Evolutionary conservation across 2,888 invertebrate species (phyloP).

Genomic region (Hyles lineata): DNA sequence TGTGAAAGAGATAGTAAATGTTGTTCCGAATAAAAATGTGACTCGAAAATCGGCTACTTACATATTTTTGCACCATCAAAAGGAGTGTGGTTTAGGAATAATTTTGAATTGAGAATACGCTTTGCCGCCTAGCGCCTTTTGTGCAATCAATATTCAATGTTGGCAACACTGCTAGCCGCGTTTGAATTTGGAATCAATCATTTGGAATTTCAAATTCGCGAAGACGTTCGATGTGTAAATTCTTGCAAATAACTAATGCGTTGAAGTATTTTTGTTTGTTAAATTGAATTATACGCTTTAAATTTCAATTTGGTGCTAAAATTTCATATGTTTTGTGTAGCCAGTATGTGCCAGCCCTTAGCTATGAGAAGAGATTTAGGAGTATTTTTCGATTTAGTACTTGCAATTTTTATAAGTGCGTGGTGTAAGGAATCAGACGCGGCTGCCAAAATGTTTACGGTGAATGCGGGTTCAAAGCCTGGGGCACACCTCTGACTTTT

Average conservation of each 20-base stretch:
- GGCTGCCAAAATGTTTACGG: too few relatives aligned
- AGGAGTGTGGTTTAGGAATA: constrained; percentile 79
- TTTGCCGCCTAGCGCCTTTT: constrained; percentile 80
- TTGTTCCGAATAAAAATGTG: constrained; percentile 72
- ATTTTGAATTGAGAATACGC: constrained; percentile 85
- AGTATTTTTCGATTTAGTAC: too few relatives aligned
- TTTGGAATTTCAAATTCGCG: constrained; percentile 67
- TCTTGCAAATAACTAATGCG: constrained; percentile 32
- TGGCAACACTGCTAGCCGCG: constrained; percentile 69
- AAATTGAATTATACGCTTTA: not conserved
- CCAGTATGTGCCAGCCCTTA: too few relatives aligned
- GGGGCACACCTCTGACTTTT: too few relatives aligned
- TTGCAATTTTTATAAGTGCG: too few relatives aligned
- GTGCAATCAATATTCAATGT: constrained; percentile 85
- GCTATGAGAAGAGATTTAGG: too few relatives aligned
- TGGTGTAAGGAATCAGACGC: too few relatives aligned
- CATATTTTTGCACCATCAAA: constrained; percentile 83
- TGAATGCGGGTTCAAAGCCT: too few relatives aligned
- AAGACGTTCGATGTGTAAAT: constrained; percentile 58
- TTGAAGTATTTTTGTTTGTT: not conserved
- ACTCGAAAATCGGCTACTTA: constrained; percentile 81
- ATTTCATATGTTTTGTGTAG: not conserved
- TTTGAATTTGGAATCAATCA: constrained; percentile 76
- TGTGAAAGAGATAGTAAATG: constrained; percentile 56
- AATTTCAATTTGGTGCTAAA: not conserved